phyloP scores from a whole-genome alignment of 2,888 invertebrate genomes.

The Eurytoma adleriae region DNA sequence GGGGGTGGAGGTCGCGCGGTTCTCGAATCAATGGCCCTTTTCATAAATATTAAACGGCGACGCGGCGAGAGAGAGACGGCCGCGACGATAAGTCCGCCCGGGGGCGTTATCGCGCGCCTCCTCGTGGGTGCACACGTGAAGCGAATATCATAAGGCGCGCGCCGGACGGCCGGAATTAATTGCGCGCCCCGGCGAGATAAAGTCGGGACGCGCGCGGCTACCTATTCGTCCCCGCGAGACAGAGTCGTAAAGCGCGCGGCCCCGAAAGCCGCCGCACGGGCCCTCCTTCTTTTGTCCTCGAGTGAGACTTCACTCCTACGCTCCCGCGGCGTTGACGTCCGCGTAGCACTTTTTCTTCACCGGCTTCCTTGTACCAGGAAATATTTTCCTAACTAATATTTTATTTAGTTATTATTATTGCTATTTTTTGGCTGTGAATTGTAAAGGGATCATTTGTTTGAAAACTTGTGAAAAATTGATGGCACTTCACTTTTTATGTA shows the following conservation, averaged over 20 bases:
- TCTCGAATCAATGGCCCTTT: conserved; percentile 25
- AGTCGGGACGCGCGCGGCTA: neutral
- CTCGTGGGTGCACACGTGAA: conserved; percentile 62
- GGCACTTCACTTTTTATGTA: no score
- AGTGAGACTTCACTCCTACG: neutral
- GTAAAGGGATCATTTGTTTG: no score
- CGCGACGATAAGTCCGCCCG: conserved; percentile 59
- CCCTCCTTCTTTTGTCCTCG: neutral
- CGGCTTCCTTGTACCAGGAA: no score
- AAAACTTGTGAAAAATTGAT: no score
- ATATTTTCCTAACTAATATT: no score
- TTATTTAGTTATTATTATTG: no score
- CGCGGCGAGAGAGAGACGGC: neutral
- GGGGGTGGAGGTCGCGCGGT: neutral
- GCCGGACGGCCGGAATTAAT: conserved; percentile 39
- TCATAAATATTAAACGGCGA: conserved; percentile 57
- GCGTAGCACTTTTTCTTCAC: no score
- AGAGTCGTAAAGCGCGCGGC: conserved; percentile 5
- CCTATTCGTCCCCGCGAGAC: neutral
- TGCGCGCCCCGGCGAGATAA: conserved; percentile 1
- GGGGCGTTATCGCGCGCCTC: conserved; percentile 68
- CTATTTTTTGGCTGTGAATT: no score
- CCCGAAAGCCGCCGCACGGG: neutral
- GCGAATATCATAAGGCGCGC: conserved; percentile 61
- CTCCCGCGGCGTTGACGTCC: no score